Conservation (phyloP, 2,113 vertebrate species). For the Caretta caretta region DNA sequence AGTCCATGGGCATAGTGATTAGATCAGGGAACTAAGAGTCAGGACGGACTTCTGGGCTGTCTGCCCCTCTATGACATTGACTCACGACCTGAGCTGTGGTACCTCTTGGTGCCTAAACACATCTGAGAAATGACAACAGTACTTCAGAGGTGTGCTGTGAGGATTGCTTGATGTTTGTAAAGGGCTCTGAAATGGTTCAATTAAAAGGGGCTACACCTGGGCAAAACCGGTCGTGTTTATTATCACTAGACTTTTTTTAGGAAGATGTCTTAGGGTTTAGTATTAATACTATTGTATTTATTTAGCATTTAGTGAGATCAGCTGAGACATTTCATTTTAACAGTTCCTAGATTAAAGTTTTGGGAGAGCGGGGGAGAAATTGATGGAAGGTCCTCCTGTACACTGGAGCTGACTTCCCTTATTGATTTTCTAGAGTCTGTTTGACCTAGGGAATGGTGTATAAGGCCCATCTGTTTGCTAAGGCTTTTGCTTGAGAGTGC, state of each 20-base stretch:
- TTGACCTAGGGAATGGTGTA: not conserved
- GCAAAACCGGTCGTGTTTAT: not conserved
- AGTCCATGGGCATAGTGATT: not conserved
- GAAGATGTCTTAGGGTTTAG: not conserved
- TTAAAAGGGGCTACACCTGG: not conserved
- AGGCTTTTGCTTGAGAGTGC: not conserved
- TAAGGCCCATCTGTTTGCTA: not conserved
- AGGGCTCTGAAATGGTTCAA: not conserved
- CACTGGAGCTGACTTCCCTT: not conserved
- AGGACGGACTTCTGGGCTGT: not conserved
- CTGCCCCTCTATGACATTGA: not conserved
- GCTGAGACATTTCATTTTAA: not conserved
- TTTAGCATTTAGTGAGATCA: not conserved
- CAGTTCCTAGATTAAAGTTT: not conserved
- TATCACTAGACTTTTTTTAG: not conserved
- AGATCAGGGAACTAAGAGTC: not conserved
- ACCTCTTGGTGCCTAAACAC: not conserved
- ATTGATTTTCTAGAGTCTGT: not conserved
- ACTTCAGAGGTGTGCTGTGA: not conserved
- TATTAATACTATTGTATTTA: fast-evolving
- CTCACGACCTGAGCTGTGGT: not conserved
- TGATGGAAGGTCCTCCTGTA: fast-evolving
- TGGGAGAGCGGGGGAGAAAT: not conserved
- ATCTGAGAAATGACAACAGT: not conserved
- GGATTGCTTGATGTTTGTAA: not conserved